Conservation (phyloP, 2,113 vertebrate species). For the Ophthalmolycus amberensis region DNA sequence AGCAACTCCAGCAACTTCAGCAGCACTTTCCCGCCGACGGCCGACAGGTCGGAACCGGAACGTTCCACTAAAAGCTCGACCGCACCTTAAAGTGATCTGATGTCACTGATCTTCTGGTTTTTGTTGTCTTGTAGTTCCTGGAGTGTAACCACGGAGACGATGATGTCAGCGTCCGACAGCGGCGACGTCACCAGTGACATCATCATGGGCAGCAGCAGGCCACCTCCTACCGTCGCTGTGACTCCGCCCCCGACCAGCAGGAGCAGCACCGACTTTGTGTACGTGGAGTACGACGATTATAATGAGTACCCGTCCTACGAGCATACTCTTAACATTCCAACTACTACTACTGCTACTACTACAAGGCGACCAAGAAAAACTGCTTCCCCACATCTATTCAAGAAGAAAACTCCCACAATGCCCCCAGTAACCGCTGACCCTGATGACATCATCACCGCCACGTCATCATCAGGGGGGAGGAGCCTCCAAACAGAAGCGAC, state of each 20-base stretch:
- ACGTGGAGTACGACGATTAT: slow-evolving; percentile 71
- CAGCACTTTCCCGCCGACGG: neutral
- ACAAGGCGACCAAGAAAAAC: slow-evolving; percentile 12
- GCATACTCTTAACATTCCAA: neutral
- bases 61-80: neutral
- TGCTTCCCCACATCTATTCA: slow-evolving; percentile 27
- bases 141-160: slow-evolving; percentile 10
- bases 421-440: slow-evolving; percentile 2
- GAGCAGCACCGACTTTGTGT: slow-evolving; percentile 61
- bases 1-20: neutral
- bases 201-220: neutral
- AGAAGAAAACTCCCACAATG: slow-evolving; percentile 33
- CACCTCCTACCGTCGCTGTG: neutral
- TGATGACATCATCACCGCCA: neutral
- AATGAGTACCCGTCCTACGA: slow-evolving; percentile 29
- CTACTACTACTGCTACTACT: neutral
- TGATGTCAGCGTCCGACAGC: neutral
- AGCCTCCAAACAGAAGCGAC: slow-evolving; percentile 4
- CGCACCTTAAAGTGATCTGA: neutral
- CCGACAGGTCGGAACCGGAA: slow-evolving; percentile 33
- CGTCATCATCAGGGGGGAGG: neutral
- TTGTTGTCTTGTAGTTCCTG: slow-evolving; percentile 29
- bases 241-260: slow-evolving; percentile 31
- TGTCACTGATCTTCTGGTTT: neutral
- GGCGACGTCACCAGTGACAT: slow-evolving; percentile 2